phyloP scores from a whole-genome alignment of 2,113 vertebrate genomes.

The Cyanoderma ruficeps region DNA sequence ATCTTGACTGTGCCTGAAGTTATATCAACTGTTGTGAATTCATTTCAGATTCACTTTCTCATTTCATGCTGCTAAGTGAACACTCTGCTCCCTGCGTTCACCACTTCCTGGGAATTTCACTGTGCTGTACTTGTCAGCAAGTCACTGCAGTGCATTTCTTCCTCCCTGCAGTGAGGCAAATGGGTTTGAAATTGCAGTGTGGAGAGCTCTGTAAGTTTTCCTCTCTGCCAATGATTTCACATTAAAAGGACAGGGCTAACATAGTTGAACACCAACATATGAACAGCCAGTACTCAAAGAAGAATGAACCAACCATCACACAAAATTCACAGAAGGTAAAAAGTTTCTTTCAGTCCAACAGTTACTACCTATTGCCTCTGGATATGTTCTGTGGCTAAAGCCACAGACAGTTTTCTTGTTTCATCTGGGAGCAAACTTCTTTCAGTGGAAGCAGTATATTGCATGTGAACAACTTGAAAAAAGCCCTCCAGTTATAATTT shows the following conservation, averaged over 20 bases:
- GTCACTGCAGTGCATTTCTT: background rate
- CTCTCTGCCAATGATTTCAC: background rate
- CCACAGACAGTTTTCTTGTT: accelerated
- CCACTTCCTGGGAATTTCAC: background rate
- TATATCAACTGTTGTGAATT: background rate
- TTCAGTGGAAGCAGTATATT: background rate
- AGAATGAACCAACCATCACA: background rate
- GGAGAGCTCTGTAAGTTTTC: background rate
- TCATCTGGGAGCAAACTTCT: background rate
- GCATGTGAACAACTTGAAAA: background rate
- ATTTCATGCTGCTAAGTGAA: background rate
- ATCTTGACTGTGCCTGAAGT: background rate
- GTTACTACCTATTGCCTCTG: background rate
- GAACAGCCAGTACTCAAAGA: background rate
- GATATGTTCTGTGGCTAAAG: background rate
- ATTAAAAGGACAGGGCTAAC: background rate
- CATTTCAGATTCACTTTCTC: background rate
- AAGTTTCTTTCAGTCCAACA: background rate
- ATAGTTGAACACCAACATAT: accelerated
- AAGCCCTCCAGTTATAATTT: background rate
- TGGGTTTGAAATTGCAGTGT: background rate
- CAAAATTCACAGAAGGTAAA: background rate
- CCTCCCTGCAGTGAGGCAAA: background rate
- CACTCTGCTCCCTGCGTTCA: background rate
- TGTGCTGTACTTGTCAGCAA: background rate